Evolutionary conservation across 2,797 vertebrate genomes (phyloP).

Genomic region (Sebastes itinus): DNA sequence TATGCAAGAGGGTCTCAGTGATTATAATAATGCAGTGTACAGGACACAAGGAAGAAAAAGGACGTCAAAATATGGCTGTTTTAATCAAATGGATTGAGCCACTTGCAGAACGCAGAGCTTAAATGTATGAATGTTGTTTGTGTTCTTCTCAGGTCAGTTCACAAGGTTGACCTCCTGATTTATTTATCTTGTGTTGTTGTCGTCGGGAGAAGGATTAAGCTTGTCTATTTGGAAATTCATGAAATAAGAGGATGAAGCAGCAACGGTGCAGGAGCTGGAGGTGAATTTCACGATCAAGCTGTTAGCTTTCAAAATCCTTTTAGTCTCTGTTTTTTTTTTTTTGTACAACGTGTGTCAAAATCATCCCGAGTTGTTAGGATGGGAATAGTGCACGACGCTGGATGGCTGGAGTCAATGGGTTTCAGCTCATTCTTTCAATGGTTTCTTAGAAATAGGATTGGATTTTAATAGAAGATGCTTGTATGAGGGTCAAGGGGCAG

Average conservation of each 20-base stretch:
- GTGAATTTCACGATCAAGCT: not conserved
- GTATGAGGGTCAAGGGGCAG: not conserved
- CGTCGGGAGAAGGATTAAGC: conserved; percentile 15
- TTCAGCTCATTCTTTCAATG: not conserved
- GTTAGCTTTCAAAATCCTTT: not conserved
- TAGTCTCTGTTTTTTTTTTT: not conserved
- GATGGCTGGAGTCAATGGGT: not conserved
- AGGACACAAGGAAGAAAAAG: not conserved
- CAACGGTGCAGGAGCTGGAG: not conserved
- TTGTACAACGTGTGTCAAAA: not conserved
- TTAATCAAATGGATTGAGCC: not conserved
- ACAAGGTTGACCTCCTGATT: conserved; percentile 24
- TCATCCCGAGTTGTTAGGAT: not conserved
- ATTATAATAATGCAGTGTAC: conserved; percentile 4
- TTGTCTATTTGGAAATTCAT: not conserved
- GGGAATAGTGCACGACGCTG: not conserved
- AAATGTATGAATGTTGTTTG: not conserved
- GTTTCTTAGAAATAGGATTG: not conserved
- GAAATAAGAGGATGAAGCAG: conserved; percentile 1
- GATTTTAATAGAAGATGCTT: not conserved
- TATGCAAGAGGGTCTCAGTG: not conserved
- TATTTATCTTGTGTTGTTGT: not conserved
- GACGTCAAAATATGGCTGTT: not conserved
- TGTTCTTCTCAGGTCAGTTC: conserved; percentile 19
- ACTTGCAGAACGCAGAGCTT: not conserved